Evolutionary conservation across 1,140 invertebrate species (phyloP), one percentile per base, ranked within the genome.

Genomic region (Platorchestia sp.): DNA sequence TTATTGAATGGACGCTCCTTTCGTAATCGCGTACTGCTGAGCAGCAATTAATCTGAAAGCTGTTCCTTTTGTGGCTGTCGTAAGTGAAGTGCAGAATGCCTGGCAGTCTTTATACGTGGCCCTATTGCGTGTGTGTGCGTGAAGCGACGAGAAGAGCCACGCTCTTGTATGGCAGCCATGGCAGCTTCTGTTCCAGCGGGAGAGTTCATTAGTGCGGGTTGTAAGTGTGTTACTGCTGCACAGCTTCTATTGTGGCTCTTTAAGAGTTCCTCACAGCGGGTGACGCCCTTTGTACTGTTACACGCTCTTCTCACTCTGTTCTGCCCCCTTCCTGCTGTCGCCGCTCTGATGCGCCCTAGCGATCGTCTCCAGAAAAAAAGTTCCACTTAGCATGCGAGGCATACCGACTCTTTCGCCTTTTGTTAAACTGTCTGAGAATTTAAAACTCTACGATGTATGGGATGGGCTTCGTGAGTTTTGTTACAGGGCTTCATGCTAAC

Each of bases 241-340:
- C 43, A 93, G 43, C 91, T 45, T 45, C 91, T 93, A 93, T 93
- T 93, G 91, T 93, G 43, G 45, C 43, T 93, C 91, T 44, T 45
- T 44, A 93, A 93, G 43, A 93, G 40, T 44, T 93, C 91, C 43
- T 45, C 91, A 93, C 43, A 89, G 43, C 41, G 91, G 91, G 91
- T 10, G 43, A 45, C 91, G 91, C 91, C 91, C 91, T 93, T 93
- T 93, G 91, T 93, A 93, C 91, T 93, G 91, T 93, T 93, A 93
- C 87, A 89, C 41, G 3, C 91, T 93, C 44, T 93, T n/a, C 87
- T 7, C 87, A 86, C 36, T 19, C n/a, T 36, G 36, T 91, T 44
- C 91, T 93, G 91, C 91, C 91, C 91, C 44, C 44, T 44, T 44
- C 44, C 41, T 93, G 41, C 41, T 47, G 44, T 44, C 43, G 10